Evolutionary conservation across 1,140 invertebrate genomes (phyloP).

Genomic region (Drosophila ficusphila): DNA sequence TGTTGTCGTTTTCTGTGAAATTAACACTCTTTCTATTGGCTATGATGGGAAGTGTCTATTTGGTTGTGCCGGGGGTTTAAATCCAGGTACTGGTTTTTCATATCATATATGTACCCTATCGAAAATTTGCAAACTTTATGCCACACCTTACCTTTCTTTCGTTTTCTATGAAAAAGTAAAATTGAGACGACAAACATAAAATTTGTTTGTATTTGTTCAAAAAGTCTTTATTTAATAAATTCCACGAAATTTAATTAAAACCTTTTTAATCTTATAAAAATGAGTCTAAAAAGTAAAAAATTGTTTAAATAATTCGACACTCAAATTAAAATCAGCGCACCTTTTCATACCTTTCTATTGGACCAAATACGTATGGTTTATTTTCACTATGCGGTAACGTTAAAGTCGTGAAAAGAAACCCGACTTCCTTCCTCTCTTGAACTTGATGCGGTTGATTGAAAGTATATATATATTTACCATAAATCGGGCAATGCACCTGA

Average conservation of each 20-base stretch:
- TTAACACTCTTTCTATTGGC: slow-evolving; percentile 64
- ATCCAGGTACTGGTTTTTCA: neutral
- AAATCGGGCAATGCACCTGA: slow-evolving; percentile 49
- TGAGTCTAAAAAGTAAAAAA: too few relatives aligned
- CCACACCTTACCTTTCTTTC: too few relatives aligned
- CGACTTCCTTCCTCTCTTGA: slow-evolving; percentile 48
- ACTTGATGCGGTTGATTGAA: slow-evolving; percentile 34
- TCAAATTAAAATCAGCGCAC: neutral
- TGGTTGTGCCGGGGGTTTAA: neutral
- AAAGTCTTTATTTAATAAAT: too few relatives aligned
- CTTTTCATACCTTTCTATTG: slow-evolving; percentile 1
- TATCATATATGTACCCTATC: too few relatives aligned
- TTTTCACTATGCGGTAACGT: slow-evolving; percentile 10
- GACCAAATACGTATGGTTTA: neutral
- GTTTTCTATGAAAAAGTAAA: too few relatives aligned
- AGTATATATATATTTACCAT: neutral
- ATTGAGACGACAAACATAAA: too few relatives aligned
- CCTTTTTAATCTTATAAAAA: too few relatives aligned
- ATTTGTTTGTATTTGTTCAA: too few relatives aligned
- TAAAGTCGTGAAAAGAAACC: slow-evolving; percentile 8
- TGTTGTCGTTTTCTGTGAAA: slow-evolving; percentile 47
- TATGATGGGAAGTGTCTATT: slow-evolving; percentile 7
- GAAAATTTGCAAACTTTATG: too few relatives aligned
- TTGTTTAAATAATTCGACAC: too few relatives aligned
- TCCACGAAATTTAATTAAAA: too few relatives aligned